Percentiles rank a stretch among this genome's conserved stretches.
These are phyloP conservation scores for Limulus polyphemus DNA, from an alignment of 2,888 invertebrate species.

Conservation along the genomic window DNA sequence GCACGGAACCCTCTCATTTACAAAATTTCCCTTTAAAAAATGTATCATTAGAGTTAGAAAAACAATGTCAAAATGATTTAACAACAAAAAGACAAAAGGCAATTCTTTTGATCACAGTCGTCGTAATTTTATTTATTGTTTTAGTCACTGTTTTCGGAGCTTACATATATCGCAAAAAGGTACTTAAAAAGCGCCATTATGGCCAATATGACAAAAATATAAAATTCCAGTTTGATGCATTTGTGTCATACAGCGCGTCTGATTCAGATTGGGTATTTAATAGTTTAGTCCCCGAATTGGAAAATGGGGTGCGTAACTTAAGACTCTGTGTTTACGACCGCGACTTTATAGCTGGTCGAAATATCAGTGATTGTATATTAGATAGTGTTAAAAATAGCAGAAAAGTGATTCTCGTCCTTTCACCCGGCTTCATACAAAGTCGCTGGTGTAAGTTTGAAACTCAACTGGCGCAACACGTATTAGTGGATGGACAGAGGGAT, in stretches of 20 bases:
- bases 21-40: neutral
- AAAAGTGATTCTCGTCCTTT: slow-evolving; percentile 20
- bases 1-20: neutral
- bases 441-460: slow-evolving; percentile 23
- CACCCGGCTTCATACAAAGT: slow-evolving; percentile 16
- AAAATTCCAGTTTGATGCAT: slow-evolving; percentile 11
- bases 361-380: slow-evolving; percentile 20
- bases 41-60: neutral
- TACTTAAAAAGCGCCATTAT: neutral
- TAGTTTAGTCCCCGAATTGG: slow-evolving; percentile 15
- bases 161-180: neutral
- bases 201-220: neutral
- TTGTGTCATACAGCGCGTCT: slow-evolving; percentile 19
- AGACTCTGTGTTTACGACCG: slow-evolving; percentile 22
- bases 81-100: neutral
- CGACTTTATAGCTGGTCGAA: slow-evolving; percentile 21
- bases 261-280: slow-evolving; percentile 21
- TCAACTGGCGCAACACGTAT: slow-evolving; percentile 16
- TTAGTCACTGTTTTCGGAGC: neutral
- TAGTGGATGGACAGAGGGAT: slow-evolving; percentile 15
- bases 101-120: neutral
- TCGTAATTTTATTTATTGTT: neutral
- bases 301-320: slow-evolving; percentile 5
- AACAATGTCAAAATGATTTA: neutral
- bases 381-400: slow-evolving; percentile 15